Evolutionary conservation across 2,797 vertebrate species (phyloP), one percentile per base, ranked within the genome.

Genomic region (Tangara arthus): DNA sequence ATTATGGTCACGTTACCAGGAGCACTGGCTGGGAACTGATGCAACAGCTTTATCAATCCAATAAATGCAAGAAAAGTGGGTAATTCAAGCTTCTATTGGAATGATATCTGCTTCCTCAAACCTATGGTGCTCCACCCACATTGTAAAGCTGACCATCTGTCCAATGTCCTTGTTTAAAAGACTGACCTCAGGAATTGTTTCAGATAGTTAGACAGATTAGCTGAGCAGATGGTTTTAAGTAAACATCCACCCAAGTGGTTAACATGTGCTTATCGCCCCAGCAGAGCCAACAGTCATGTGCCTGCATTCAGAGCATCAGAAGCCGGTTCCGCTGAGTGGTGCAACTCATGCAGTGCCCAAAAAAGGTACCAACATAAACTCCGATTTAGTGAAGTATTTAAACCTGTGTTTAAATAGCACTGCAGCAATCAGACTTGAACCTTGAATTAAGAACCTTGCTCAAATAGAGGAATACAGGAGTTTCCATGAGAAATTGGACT

Each of bases 211-310:
- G 19, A 82, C 17, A 63, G 73, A 93, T 92, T 92, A 94, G 59
- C 73, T 63, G 59, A 92, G 83, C 87, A 94, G 94, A 90, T 93
- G 73, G 80, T 71, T 94, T 90, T 61, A 89, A 87, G 93, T 89
- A 94, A 96, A 96, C 81, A 94, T 92, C 63, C 55, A 69, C 44
- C 59, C 70, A 84, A 95, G 82, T 57, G 72, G 70, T 87, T 94
- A 89, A 71, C 50, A 55, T 41, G 50, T 90, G 65, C 52, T 79
- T 90, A 90, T 93, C 73, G 90, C 10, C n/a, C 52, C 59, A 82
- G 52, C 26, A 55, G 55, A 65, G 44, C 55, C 55, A 55, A 24
- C 30, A 90, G 32, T 82, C 83, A 72, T 37, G 32, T 72, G 83
- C 39, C 72, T 93, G 47, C 34, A 68, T 75, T 41, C 61, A 75